Evolutionary conservation across 2,888 invertebrate genomes (phyloP).

Genomic region (Osmoderma eremita): DNA sequence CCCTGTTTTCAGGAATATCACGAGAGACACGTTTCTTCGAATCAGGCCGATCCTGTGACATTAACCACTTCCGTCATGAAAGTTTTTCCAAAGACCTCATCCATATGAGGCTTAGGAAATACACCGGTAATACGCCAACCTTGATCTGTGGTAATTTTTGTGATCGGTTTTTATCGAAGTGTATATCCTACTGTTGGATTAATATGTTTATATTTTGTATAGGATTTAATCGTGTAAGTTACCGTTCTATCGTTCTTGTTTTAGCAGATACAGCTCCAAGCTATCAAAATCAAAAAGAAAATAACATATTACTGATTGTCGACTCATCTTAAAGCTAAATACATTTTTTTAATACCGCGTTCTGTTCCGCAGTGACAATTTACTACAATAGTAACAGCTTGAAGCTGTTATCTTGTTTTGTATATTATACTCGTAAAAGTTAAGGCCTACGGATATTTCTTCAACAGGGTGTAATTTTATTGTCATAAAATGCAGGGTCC

Average conservation of each 20-base stretch:
- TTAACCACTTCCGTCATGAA: constrained; percentile 59
- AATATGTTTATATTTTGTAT: constrained; percentile 26
- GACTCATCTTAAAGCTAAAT: no score
- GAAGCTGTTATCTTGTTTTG: constrained; percentile 1
- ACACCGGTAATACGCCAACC: constrained; percentile 31
- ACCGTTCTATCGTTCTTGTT: constrained; percentile 20
- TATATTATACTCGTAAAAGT: constrained; percentile 24
- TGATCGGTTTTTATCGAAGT: constrained; percentile 35
- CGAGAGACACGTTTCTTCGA: constrained; percentile 67
- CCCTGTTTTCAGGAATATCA: constrained; percentile 90
- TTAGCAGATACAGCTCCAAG: constrained; percentile 12
- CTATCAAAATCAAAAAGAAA: background rate
- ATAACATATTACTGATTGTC: no score
- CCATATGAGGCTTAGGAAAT: constrained; percentile 56
- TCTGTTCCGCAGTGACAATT: no score
- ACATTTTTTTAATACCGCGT: no score
- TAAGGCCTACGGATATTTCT: constrained; percentile 32
- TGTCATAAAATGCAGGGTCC: constrained; percentile 21
- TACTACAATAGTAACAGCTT: background rate
- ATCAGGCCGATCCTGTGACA: constrained; percentile 58
- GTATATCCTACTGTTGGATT: constrained; percentile 20
- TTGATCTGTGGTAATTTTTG: constrained; percentile 42
- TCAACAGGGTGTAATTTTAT: constrained; percentile 31
- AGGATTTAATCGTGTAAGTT: constrained; percentile 25
- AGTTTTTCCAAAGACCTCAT: constrained; percentile 63